phyloP scores from a whole-genome alignment of 2,888 invertebrate species.

The Cataglyphis albicans region DNA sequence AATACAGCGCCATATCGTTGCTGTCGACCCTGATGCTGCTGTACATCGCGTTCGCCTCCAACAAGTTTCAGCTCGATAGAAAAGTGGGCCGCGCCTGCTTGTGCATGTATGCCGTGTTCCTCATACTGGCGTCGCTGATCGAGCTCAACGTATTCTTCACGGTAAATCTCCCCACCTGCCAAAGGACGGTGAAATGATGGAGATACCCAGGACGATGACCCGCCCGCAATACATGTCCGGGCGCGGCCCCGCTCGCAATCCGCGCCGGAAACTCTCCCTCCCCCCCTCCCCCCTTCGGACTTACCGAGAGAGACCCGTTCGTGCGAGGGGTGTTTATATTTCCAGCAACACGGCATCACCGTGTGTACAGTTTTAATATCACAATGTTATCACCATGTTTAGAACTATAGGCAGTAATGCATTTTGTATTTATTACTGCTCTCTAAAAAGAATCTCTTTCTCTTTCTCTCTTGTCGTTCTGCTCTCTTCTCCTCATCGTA shows the following conservation, averaged over 20 bases:
- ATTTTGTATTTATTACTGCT: constrained; percentile 50
- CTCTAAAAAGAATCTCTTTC: constrained; percentile 20
- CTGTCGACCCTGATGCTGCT: constrained; percentile 94
- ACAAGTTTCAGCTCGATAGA: constrained; percentile 95
- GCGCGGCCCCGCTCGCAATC: constrained; percentile 59
- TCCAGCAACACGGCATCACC: constrained; percentile 58
- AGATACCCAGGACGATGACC: constrained; percentile 44
- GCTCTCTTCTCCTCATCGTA: constrained; percentile 25
- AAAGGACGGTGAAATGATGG: constrained; percentile 84
- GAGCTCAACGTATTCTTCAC: constrained; percentile 97
- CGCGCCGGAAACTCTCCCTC: constrained; percentile 45
- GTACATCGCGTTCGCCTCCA: constrained; percentile 93
- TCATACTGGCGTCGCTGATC: constrained; percentile 95
- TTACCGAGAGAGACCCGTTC: constrained; percentile 61
- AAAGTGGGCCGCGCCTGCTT: constrained; percentile 94
- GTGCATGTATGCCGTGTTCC: constrained; percentile 94
- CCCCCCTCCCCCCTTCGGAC: constrained; percentile 48
- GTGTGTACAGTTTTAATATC: constrained; percentile 71
- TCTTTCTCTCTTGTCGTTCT: neutral
- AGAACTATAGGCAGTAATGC: constrained; percentile 51
- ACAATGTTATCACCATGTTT: constrained; percentile 63
- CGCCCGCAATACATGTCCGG: constrained; percentile 60
- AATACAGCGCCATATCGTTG: constrained; percentile 96
- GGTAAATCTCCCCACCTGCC: constrained; percentile 95
- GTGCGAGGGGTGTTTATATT: constrained; percentile 68